These are phyloP conservation scores for Percina caprodes DNA, from an alignment of 2,113 vertebrate species.

Conservation along the genomic window DNA sequence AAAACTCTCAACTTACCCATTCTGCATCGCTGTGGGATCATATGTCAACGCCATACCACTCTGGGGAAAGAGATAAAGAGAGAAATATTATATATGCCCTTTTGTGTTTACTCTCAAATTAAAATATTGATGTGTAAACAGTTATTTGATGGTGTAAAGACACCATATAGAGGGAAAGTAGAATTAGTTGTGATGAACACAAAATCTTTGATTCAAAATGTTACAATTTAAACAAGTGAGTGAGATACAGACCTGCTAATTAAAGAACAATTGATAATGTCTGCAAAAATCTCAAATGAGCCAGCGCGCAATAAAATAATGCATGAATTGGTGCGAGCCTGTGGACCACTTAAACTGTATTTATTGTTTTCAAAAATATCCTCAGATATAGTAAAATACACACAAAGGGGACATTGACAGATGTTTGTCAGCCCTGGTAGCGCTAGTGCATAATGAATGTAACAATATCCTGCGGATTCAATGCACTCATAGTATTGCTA, in stretches of 20 bases:
- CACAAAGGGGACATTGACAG: not conserved
- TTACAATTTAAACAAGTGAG: not conserved
- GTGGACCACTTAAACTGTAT: not conserved
- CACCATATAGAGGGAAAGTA: not conserved
- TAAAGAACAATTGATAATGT: conserved; percentile 21
- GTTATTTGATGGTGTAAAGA: not conserved
- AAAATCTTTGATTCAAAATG: conserved; percentile 7
- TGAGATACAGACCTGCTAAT: conserved; percentile 5
- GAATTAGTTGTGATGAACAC: not conserved
- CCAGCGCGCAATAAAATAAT: not conserved
- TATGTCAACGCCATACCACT: conserved; percentile 98
- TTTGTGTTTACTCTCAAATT: not conserved
- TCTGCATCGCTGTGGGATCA: conserved; percentile 96
- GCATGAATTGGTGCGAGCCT: conserved; percentile 13
- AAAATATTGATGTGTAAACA: not conserved
- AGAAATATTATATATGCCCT: not conserved
- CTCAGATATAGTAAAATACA: not conserved
- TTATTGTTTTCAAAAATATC: conserved; percentile 2
- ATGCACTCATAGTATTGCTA: not conserved
- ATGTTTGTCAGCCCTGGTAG: not conserved
- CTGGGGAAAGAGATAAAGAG: conserved; percentile 79
- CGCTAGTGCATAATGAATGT: not conserved
- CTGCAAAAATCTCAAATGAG: not conserved
- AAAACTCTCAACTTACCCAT: conserved; percentile 87
- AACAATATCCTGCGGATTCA: not conserved